Percentiles rank a stretch among this genome's conserved stretches.
Conservation (phyloP, 2,888 invertebrate genomes). For the Polyploca ridens region DNA sequence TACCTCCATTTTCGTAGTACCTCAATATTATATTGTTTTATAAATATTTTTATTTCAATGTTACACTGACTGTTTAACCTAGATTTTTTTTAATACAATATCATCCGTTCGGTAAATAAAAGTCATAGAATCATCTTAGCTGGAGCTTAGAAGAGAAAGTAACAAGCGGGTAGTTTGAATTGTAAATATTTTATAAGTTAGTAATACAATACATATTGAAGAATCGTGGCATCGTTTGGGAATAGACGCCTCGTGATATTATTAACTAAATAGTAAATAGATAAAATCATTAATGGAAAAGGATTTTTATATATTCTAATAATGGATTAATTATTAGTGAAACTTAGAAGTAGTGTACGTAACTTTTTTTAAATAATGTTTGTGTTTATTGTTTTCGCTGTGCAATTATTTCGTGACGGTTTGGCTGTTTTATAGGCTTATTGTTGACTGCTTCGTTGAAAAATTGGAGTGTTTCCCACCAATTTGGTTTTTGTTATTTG, state of each 20-base stretch:
- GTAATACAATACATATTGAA: slow-evolving; percentile 64
- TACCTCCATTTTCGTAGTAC: slow-evolving; percentile 77
- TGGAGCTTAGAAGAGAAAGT: slow-evolving; percentile 69
- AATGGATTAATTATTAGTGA: slow-evolving; percentile 82
- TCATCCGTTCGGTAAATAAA: slow-evolving; percentile 51
- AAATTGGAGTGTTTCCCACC: slow-evolving; percentile 56
- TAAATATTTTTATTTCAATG: slow-evolving; percentile 75
- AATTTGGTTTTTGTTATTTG: slow-evolving; percentile 53
- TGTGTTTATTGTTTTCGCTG: slow-evolving; percentile 83
- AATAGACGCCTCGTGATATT: slow-evolving; percentile 82
- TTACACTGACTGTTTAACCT: slow-evolving; percentile 62
- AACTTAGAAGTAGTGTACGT: slow-evolving; percentile 77
- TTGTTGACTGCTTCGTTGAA: slow-evolving; percentile 71
- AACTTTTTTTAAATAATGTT: slow-evolving; percentile 61
- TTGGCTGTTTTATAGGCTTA: slow-evolving; percentile 66
- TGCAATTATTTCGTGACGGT: slow-evolving; percentile 72
- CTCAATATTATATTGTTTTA: slow-evolving; percentile 81
- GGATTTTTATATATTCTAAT: slow-evolving; percentile 84
- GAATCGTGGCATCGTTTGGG: slow-evolving; percentile 76
- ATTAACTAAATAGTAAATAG: slow-evolving; percentile 82
- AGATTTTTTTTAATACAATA: slow-evolving; percentile 37
- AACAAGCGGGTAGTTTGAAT: slow-evolving; percentile 81
- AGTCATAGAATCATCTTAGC: slow-evolving; percentile 60
- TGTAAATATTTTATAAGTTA: slow-evolving; percentile 80
- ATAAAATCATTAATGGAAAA: slow-evolving; percentile 82